phyloP scores from a whole-genome alignment of 2,888 invertebrate species.

The Onchidella celtica region DNA sequence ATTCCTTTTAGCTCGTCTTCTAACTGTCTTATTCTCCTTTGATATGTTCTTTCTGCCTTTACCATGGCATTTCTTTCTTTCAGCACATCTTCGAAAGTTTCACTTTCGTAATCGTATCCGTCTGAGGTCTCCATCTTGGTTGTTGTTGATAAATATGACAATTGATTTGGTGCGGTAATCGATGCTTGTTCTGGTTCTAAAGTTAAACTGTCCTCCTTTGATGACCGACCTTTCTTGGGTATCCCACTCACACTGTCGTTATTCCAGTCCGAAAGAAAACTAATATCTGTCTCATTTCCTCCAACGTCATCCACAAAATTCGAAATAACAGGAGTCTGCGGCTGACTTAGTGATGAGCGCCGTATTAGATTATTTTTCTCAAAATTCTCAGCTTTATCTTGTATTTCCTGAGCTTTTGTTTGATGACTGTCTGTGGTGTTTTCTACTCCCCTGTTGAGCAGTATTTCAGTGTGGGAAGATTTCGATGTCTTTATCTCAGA shows the following conservation, averaged over 20 bases:
- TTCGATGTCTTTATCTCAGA: background rate
- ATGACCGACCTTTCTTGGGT: background rate
- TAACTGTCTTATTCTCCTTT: slow-evolving; percentile 66
- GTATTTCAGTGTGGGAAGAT: background rate
- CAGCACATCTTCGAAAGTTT: slow-evolving; percentile 63
- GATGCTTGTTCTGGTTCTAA: background rate
- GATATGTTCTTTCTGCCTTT: slow-evolving; percentile 65
- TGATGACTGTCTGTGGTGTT: background rate
- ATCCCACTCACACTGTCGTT: slow-evolving; percentile 5
- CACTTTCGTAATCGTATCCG: slow-evolving; percentile 32
- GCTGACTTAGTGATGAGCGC: background rate
- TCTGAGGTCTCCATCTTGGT: slow-evolving; percentile 23
- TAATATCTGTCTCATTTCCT: background rate
- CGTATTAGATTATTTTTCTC: background rate
- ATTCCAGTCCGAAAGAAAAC: background rate
- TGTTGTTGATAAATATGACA: background rate
- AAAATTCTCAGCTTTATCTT: too few species aligned
- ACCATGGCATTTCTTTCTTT: slow-evolving; percentile 65
- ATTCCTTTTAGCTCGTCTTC: slow-evolving; percentile 71
- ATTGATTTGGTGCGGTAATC: background rate
- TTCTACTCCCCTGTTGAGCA: too few species aligned
- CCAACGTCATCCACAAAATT: background rate
- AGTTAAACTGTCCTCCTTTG: background rate
- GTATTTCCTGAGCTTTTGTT: background rate
- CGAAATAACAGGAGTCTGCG: background rate